Conservation (phyloP, 2,113 vertebrate genomes). For the Lipophrys pholis region DNA sequence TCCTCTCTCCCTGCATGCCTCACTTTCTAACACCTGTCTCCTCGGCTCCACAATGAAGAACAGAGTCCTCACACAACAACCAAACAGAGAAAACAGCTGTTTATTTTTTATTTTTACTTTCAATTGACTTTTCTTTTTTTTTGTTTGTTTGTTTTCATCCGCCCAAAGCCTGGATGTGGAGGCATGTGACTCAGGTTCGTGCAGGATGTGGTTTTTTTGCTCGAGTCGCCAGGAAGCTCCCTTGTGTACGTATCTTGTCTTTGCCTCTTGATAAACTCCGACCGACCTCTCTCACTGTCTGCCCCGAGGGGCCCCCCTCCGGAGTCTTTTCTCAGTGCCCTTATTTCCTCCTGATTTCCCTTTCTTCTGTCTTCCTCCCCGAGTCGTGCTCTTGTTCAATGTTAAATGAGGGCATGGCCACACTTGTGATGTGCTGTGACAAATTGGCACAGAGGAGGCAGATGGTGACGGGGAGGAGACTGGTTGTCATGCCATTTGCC, state of each 20-base stretch:
- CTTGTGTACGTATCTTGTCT: constrained; percentile 4
- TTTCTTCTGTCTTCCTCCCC: not conserved
- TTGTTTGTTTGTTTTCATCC: too few relatives aligned
- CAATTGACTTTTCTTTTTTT: not conserved
- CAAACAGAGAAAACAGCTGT: constrained; percentile 27
- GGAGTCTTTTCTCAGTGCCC: constrained; percentile 22
- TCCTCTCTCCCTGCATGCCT: not conserved
- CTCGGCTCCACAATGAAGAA: not conserved
- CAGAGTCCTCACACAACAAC: not conserved
- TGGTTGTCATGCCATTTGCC: constrained; percentile 66
- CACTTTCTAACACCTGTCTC: constrained; percentile 16
- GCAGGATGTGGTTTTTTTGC: too few relatives aligned
- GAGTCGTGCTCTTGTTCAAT: constrained; percentile 41
- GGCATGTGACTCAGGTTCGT: too few relatives aligned
- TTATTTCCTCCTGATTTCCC: constrained; percentile 15
- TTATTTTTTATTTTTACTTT: not conserved
- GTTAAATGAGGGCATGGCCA: constrained; percentile 68
- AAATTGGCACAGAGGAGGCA: constrained; percentile 78
- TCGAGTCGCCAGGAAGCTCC: constrained; percentile 14
- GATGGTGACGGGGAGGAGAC: constrained; percentile 75
- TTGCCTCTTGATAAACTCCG: constrained; percentile 53
- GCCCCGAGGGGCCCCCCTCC: constrained; percentile 22
- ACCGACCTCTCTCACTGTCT: constrained; percentile 37
- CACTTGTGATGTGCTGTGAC: constrained; percentile 70
- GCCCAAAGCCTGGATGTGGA: not conserved